phyloP scores from a whole-genome alignment of 2,113 vertebrate species.

The Rynchops niger region DNA sequence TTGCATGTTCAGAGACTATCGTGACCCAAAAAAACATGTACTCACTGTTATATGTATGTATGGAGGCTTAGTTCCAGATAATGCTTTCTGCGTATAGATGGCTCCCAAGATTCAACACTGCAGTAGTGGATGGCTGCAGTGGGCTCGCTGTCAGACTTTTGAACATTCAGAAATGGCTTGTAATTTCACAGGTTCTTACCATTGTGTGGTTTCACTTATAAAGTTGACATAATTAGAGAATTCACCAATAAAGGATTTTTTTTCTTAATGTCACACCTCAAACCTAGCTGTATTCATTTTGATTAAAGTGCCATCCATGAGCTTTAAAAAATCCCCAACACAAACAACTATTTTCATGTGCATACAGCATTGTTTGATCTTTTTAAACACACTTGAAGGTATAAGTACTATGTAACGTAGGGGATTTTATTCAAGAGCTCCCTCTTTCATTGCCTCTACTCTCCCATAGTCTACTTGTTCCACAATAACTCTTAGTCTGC shows the following conservation, averaged over 20 bases:
- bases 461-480: not conserved
- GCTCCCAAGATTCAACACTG: not conserved
- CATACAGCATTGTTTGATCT: not conserved
- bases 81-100: not conserved
- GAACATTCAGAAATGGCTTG: not conserved
- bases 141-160: rapidly evolving
- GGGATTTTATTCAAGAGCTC: not conserved
- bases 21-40: not conserved
- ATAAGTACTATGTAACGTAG: not conserved
- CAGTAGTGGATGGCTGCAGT: not conserved
- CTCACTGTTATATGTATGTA: not conserved
- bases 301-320: not conserved
- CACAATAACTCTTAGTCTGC: not conserved
- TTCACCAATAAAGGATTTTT: not conserved
- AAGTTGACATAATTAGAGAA: not conserved
- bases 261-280: not conserved
- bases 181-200: not conserved
- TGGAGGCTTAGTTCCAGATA: not conserved
- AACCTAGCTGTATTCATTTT: not conserved
- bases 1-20: not conserved
- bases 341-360: not conserved
- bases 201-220: not conserved
- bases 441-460: not conserved
- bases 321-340: not conserved
- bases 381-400: not conserved